phyloP scores from a whole-genome alignment of 2,113 vertebrate genomes.

The Gymnarchus niloticus region DNA sequence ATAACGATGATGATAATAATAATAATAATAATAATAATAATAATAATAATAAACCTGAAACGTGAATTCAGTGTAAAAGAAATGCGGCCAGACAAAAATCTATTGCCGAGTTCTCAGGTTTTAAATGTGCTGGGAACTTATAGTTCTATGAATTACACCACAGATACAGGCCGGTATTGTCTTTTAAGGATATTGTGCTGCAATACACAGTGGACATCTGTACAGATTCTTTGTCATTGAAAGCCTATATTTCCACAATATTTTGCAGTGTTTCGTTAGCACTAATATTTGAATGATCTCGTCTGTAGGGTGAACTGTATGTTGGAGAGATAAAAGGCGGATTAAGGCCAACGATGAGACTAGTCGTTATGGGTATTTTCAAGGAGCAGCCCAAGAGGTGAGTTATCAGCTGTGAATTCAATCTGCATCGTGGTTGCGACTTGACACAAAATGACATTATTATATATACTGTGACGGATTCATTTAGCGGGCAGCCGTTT shows the following conservation, averaged over 20 bases:
- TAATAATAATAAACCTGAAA: background rate
- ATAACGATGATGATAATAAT: too few species aligned
- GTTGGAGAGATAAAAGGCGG: constrained; percentile 70
- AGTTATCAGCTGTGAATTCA: constrained; percentile 28
- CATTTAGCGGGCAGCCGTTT: background rate
- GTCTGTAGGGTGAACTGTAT: constrained; percentile 56
- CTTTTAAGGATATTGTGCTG: background rate
- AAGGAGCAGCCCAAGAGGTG: constrained; percentile 65
- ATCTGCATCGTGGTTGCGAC: background rate
- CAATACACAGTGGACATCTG: background rate
- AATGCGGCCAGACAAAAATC: background rate
- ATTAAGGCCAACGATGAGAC: constrained; percentile 66
- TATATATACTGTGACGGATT: background rate
- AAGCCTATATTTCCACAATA: background rate
- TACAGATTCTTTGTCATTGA: background rate
- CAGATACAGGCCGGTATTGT: background rate
- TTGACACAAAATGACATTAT: background rate
- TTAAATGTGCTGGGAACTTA: background rate
- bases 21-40: background rate
- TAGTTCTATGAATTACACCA: background rate
- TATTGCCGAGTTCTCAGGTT: background rate
- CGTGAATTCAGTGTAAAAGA: background rate
- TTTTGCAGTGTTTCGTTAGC: background rate
- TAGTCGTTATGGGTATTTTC: constrained; percentile 69
- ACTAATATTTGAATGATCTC: background rate